Evolutionary conservation across 2,888 invertebrate species (phyloP).

Genomic region (Coenonympha arcania): DNA sequence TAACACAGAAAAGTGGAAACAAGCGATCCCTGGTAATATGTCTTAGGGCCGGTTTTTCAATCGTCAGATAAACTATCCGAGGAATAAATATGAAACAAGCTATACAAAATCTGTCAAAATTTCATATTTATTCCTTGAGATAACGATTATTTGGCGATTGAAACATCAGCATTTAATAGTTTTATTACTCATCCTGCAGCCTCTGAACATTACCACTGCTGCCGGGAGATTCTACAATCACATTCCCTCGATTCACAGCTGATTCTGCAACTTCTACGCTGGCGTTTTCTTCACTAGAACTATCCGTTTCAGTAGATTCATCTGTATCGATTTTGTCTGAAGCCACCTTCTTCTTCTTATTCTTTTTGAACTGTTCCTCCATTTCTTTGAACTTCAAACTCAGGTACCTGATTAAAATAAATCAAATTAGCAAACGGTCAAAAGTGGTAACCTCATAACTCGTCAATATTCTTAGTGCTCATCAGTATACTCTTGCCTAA

Average conservation of each 20-base stretch:
- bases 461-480: too few species aligned
- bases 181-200: slow-evolving; percentile 38
- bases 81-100: too few species aligned
- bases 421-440: neutral
- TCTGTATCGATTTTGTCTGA: slow-evolving; percentile 34
- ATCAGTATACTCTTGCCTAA: too few species aligned
- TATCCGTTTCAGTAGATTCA: slow-evolving; percentile 23
- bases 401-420: slow-evolving; percentile 76
- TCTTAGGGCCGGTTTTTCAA: too few species aligned
- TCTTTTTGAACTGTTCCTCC: slow-evolving; percentile 85
- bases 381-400: slow-evolving; percentile 89
- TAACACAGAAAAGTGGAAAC: too few species aligned
- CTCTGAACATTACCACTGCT: slow-evolving; percentile 62
- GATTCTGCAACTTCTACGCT: slow-evolving; percentile 30
- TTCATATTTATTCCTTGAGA: neutral
- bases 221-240: slow-evolving; percentile 55
- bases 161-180: neutral
- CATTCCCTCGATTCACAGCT: slow-evolving; percentile 50
- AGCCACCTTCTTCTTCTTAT: slow-evolving; percentile 69
- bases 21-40: too few species aligned
- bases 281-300: slow-evolving; percentile 30
- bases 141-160: too few species aligned
- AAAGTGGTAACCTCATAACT: too few species aligned
- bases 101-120: too few species aligned
- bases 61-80: too few species aligned